Base-by-base conservation (phyloP, 2,888 invertebrate genomes). In the Mesoligia furuncula region DNA sequence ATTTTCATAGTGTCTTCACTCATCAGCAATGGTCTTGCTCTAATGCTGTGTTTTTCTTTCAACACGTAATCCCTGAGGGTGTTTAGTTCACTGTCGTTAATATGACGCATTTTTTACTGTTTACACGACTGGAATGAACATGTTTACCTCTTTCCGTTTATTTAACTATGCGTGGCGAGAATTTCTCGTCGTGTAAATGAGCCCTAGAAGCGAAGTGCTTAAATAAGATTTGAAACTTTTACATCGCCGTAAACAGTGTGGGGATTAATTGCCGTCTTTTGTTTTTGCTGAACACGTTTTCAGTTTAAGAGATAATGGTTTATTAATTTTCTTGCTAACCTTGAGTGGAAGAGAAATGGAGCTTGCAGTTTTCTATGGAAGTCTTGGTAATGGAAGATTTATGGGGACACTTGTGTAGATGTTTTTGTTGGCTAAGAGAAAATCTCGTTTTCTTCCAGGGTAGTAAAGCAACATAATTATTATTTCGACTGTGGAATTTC, bases 191-290 rank as follows among this genome's bases (percentile, higher is more conserved):
- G 59, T 81, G 36, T 79, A 79, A 79, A 79, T 36, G 59, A 51
- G 5, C 61, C 75, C 1, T 31, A 61, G 31, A 59, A 71, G 77
- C 76, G 85, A 83, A 77, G 81, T 85, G 80, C 81, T 85, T 80
- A 67, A 81, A 74, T 76, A 80, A 84, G 86, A 85, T 81, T 86
- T 68, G 51, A 89, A 88, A 88, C 75, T 88, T 88, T 86, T 83
- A 79, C 86, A 64, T 79, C 66, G 81, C 72, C 72, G 86, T 83
- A 86, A 86, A 89, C 81, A 85, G 85, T 83, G 75, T 80, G 75
- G 48, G 79, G 82, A 89, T 88, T 89, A 88, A 88, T 89, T 88
- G 77, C 80, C 48, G 48, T 77, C 66, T 76, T 79, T 88, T 87
- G 85, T 88, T 84, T 79, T 42, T 45, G 79, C 83, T 75, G 64